These are phyloP conservation scores for Notodonta ziczac DNA, from an alignment of 2,888 invertebrate species.

Conservation along the genomic window DNA sequence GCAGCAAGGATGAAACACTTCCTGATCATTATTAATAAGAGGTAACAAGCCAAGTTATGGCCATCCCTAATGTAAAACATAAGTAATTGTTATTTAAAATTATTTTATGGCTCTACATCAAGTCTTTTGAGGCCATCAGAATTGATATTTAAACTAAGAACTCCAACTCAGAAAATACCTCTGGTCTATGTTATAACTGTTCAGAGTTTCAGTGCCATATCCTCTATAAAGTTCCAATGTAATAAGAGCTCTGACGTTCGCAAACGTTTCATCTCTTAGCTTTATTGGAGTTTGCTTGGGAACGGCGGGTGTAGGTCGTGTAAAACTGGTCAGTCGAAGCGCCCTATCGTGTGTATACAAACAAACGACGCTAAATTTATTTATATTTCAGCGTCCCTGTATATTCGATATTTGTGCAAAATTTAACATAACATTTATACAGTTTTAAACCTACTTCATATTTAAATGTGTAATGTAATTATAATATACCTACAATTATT, in stretches of 20 bases:
- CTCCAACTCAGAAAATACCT: not conserved
- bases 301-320: slow-evolving; percentile 7
- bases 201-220: slow-evolving; percentile 11
- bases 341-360: not conserved
- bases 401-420: not conserved
- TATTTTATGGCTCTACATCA: not conserved
- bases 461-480: not conserved
- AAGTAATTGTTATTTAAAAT: too few species aligned
- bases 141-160: not conserved
- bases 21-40: not conserved
- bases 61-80: not conserved
- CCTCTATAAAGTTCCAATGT: slow-evolving; percentile 7
- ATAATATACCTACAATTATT: too few species aligned
- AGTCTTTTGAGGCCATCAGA: not conserved
- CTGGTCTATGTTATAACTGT: not conserved
- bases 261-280: slow-evolving; percentile 2
- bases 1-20: not conserved
- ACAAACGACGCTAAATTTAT: not conserved
- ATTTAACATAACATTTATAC: not conserved
- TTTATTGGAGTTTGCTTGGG: not conserved
- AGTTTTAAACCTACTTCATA: not conserved
- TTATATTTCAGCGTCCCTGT: not conserved
- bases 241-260: slow-evolving; percentile 14
- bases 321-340: slow-evolving; percentile 13
- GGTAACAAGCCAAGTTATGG: not conserved